These are phyloP conservation scores for Thaumetopoea pityocampa DNA, from an alignment of 1,140 invertebrate genomes.

Conservation along the genomic window DNA sequence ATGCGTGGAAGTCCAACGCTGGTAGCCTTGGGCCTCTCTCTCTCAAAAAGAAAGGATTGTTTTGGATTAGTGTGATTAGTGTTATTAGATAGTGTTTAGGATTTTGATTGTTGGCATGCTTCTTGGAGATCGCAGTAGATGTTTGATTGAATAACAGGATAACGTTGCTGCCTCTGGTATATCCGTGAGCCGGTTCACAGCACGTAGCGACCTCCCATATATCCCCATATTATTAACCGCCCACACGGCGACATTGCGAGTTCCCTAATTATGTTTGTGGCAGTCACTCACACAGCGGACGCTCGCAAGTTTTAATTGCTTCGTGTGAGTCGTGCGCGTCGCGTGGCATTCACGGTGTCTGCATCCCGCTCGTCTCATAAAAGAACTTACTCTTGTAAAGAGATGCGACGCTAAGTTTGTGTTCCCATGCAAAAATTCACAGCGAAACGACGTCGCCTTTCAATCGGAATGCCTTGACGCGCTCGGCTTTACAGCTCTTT, in stretches of 20 bases:
- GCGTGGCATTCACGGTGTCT: conserved; percentile 25
- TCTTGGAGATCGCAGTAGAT: too few species aligned
- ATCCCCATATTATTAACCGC: too few species aligned
- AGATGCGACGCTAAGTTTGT: conserved; percentile 23
- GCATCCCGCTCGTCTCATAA: conserved; percentile 26
- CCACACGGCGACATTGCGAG: conserved; percentile 1
- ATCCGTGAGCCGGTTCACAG: too few species aligned
- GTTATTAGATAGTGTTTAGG: too few species aligned
- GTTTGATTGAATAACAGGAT: too few species aligned
- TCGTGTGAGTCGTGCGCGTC: conserved; percentile 14
- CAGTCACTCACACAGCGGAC: conserved; percentile 12
- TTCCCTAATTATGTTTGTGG: conserved; percentile 27
- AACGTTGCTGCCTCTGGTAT: too few species aligned
- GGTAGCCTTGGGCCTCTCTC: too few species aligned
- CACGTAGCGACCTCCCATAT: too few species aligned
- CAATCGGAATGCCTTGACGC: conserved; percentile 17
- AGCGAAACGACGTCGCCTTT: conserved; percentile 13
- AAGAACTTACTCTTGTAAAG: conserved; percentile 29
- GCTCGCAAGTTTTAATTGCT: conserved; percentile 37
- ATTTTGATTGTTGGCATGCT: too few species aligned
- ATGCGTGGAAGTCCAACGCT: too few species aligned
- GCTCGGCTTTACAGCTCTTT: conserved; percentile 13
- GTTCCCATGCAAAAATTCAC: conserved; percentile 20
- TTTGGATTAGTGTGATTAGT: too few species aligned
- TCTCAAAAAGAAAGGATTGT: too few species aligned